These are phyloP conservation scores for Epirrita christyi DNA, from an alignment of 2,888 invertebrate genomes.

Conservation along the genomic window DNA sequence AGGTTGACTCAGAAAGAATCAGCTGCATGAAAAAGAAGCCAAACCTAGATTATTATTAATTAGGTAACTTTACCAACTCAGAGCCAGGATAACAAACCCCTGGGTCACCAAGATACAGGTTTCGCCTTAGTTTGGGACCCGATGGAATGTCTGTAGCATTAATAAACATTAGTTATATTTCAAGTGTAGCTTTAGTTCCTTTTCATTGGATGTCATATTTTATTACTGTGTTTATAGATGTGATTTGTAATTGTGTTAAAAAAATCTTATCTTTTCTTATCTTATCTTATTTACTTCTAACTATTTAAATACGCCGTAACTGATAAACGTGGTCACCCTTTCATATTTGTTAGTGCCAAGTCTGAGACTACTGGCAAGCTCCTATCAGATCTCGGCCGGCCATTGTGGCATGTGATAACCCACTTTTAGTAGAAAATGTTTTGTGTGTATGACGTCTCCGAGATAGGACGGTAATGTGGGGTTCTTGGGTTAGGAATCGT, in stretches of 20 bases:
- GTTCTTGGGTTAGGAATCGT: slow-evolving; percentile 23
- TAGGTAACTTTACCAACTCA: too few relatives aligned
- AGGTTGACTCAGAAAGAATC: too few relatives aligned
- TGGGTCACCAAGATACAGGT: too few relatives aligned
- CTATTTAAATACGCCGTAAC: neutral
- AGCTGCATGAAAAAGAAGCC: too few relatives aligned
- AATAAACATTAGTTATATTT: too few relatives aligned
- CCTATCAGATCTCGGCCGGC: slow-evolving; percentile 66
- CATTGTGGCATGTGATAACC: slow-evolving; percentile 68
- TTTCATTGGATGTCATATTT: neutral
- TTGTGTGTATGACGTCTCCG: slow-evolving; percentile 60
- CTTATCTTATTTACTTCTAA: too few relatives aligned
- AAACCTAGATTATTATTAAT: too few relatives aligned
- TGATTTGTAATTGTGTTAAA: neutral
- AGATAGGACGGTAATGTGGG: slow-evolving; percentile 51
- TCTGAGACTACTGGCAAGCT: slow-evolving; percentile 65
- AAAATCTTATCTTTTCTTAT: neutral
- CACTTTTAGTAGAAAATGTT: slow-evolving; percentile 63
- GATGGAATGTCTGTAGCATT: too few relatives aligned
- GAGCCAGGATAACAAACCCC: too few relatives aligned
- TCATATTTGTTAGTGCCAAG: slow-evolving; percentile 61
- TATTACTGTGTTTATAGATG: neutral
- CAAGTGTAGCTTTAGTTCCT: too few relatives aligned
- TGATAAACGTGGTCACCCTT: slow-evolving; percentile 40
- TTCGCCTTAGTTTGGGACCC: too few relatives aligned